Conservation (phyloP, 2,797 vertebrate genomes). For the Cottoperca gobio region DNA sequence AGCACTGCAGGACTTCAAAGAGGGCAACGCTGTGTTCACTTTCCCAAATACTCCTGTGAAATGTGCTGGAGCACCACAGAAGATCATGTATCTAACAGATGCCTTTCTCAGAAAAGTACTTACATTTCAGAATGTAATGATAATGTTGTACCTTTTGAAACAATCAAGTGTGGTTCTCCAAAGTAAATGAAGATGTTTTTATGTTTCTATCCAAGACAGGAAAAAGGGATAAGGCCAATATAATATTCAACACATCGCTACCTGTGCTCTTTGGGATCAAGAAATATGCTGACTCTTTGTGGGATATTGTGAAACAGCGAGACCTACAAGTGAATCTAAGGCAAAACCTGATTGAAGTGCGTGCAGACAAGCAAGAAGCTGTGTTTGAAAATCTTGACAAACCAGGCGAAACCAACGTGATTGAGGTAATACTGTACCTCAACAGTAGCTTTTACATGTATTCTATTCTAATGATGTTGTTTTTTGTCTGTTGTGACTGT, state of each 20-base stretch:
- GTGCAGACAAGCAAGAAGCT: constrained; percentile 92
- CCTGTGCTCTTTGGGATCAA: constrained; percentile 93
- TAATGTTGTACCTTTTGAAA: not conserved
- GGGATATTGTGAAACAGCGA: constrained; percentile 89
- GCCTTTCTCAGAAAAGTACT: constrained; percentile 93
- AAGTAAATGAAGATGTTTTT: not conserved
- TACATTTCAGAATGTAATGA: not conserved
- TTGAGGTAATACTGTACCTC: constrained; percentile 79
- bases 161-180: not conserved
- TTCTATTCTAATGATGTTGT: no score
- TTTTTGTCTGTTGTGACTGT: not conserved
- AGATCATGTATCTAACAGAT: constrained; percentile 98
- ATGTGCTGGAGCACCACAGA: constrained; percentile 97
- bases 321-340: constrained; percentile 91
- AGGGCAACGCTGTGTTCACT: constrained; percentile 95
- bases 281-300: constrained; percentile 93
- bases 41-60: constrained; percentile 96
- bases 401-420: constrained; percentile 89
- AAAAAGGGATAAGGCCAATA: constrained; percentile 90
- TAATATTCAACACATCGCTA: constrained; percentile 94
- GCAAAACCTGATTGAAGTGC: constrained; percentile 92
- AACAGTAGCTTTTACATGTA: not conserved
- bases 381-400: constrained; percentile 96
- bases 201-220: constrained; percentile 84
- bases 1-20: constrained; percentile 93